These are phyloP conservation scores for Torymus texanus DNA, from an alignment of 2,888 invertebrate species.

Conservation along the genomic window DNA sequence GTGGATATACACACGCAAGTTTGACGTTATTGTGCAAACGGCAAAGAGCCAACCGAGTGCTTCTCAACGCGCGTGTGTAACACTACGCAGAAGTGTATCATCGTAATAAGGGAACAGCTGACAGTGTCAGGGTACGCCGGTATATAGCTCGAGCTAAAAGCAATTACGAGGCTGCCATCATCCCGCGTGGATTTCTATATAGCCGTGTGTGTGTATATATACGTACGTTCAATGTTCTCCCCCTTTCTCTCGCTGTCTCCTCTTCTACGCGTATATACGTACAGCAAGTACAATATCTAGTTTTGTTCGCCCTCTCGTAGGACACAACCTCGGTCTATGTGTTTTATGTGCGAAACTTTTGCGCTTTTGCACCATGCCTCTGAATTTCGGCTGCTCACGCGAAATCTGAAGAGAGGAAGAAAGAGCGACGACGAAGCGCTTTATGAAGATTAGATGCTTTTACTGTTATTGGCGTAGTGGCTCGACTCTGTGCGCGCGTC, in stretches of 20 bases:
- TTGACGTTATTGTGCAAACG: slow-evolving; percentile 54
- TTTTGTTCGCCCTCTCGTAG: slow-evolving; percentile 38
- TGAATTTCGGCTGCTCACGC: background rate
- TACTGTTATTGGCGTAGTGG: slow-evolving; percentile 62
- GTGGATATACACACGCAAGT: background rate
- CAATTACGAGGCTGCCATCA: slow-evolving; percentile 66
- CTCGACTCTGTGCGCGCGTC: slow-evolving; percentile 33
- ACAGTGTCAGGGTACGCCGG: slow-evolving; percentile 64
- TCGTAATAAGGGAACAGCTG: slow-evolving; percentile 70
- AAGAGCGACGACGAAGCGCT: slow-evolving; percentile 55
- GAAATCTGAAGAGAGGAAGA: slow-evolving; percentile 25
- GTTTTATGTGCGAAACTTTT: slow-evolving; percentile 39
- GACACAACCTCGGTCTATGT: slow-evolving; percentile 45
- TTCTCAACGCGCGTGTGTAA: background rate
- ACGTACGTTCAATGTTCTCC: background rate
- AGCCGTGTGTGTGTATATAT: slow-evolving; percentile 50
- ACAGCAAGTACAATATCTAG: slow-evolving; percentile 61
- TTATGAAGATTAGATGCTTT: slow-evolving; percentile 65
- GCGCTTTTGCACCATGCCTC: slow-evolving; percentile 16
- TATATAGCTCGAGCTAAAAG: slow-evolving; percentile 60
- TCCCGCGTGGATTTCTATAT: slow-evolving; percentile 54
- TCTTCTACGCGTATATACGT: slow-evolving; percentile 50
- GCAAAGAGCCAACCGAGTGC: slow-evolving; percentile 12
- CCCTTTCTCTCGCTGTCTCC: slow-evolving; percentile 6
- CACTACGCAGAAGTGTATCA: slow-evolving; percentile 61